A percentile compares a stretch with the other conserved stretches of the same genome.
Evolutionary conservation across 2,113 vertebrate genomes (phyloP).

Genomic region (Oophaga pumilio): DNA sequence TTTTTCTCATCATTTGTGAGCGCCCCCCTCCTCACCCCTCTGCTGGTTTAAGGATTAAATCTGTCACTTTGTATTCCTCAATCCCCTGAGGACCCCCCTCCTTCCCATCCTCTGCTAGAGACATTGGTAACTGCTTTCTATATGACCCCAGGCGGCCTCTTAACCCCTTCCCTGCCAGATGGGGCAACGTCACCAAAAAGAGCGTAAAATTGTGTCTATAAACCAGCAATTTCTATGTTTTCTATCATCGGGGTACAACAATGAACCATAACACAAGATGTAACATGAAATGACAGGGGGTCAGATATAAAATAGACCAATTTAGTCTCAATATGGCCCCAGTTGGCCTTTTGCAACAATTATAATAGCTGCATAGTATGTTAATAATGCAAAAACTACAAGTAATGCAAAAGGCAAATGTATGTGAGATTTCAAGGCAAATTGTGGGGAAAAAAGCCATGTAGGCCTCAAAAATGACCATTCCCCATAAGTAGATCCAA

Average conservation of each 20-base stretch:
- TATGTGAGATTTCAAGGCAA: no score
- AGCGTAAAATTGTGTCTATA: conserved; percentile 59
- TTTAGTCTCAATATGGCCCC: background rate
- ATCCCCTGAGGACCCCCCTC: conserved; percentile 62
- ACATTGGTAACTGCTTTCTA: conserved; percentile 49
- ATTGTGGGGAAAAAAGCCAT: no score
- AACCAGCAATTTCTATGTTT: background rate
- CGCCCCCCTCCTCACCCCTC: conserved; percentile 70
- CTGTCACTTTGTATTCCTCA: conserved; percentile 76
- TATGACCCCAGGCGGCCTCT: conserved; percentile 57
- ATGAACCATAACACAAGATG: background rate
- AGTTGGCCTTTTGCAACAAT: background rate
- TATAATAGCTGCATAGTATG: no score
- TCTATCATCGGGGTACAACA: background rate
- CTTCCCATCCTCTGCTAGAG: conserved; percentile 18
- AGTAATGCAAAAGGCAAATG: no score
- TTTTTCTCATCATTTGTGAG: conserved; percentile 75
- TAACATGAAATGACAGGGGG: background rate
- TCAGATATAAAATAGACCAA: background rate
- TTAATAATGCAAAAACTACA: no score
- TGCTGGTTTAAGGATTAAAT: conserved; percentile 75
- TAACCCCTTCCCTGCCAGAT: conserved; percentile 53
- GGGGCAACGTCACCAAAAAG: conserved; percentile 39
- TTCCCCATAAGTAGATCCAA: no score
- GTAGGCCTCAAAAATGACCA: no score